Conservation (phyloP, 2,797 vertebrate species). For the Apodemus agrarius region DNA sequence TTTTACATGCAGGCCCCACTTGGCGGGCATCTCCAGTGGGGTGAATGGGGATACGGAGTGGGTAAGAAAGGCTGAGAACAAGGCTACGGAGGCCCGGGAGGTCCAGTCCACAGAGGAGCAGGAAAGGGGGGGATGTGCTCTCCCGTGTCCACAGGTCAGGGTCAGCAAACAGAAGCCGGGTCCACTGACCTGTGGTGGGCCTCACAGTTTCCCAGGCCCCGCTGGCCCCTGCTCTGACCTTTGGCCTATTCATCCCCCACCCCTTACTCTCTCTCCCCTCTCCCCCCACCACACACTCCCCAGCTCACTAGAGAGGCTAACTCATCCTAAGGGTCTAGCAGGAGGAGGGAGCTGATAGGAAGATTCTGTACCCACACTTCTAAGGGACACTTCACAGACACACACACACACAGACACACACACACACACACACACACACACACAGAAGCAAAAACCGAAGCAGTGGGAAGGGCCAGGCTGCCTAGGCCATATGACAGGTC, state of each 20-base stretch:
- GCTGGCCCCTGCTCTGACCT: neutral
- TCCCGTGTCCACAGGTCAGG: constrained; percentile 69
- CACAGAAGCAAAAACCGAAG: too few species aligned
- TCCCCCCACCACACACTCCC: neutral
- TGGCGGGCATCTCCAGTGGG: constrained; percentile 65
- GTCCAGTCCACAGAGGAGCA: neutral
- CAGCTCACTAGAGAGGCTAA: neutral
- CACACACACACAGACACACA: too few species aligned
- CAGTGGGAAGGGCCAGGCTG: neutral
- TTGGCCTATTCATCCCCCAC: neutral
- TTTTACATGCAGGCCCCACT: constrained; percentile 85
- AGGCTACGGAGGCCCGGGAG: neutral
- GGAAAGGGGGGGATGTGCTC: constrained; percentile 24
- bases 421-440: too few species aligned
- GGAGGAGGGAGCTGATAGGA: neutral
- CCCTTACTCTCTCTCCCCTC: neutral
- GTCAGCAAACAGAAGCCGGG: constrained; percentile 60
- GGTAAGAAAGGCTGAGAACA: neutral
- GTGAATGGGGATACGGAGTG: constrained; percentile 32
- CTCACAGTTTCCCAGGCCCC: constrained; percentile 51
- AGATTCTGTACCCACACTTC: neutral
- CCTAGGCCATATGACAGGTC: neutral
- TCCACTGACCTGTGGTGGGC: neutral
- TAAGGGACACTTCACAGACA: neutral
- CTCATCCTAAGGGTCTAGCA: neutral